phyloP scores from a whole-genome alignment of 1,140 invertebrate species.

The Plutomurus gul region DNA sequence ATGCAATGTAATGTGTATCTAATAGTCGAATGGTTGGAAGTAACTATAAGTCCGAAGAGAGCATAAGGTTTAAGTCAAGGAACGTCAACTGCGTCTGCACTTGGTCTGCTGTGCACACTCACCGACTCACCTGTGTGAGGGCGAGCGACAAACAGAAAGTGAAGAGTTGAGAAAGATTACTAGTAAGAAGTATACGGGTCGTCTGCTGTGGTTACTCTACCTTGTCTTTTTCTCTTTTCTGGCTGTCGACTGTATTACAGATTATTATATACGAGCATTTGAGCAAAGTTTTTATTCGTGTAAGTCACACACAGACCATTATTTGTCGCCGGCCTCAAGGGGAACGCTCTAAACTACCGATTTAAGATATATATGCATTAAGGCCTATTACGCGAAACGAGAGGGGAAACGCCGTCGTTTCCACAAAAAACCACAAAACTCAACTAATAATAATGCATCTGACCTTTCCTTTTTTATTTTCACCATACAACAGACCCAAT shows the following conservation, averaged over 20 bases:
- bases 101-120: too few species aligned
- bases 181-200: too few species aligned
- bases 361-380: slow-evolving; percentile 37
- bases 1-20: too few species aligned
- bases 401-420: slow-evolving; percentile 16
- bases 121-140: too few species aligned
- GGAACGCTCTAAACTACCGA: slow-evolving; percentile 37
- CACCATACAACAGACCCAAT: slow-evolving; percentile 4
- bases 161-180: not conserved
- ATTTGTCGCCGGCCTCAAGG: slow-evolving; percentile 43
- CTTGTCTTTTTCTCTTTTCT: not conserved
- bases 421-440: slow-evolving; percentile 34
- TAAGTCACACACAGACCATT: slow-evolving; percentile 40
- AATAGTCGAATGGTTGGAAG: too few species aligned
- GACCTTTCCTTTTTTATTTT: slow-evolving; percentile 31
- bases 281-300: slow-evolving; percentile 28
- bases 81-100: too few species aligned
- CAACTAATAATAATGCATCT: slow-evolving; percentile 35
- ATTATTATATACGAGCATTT: slow-evolving; percentile 10
- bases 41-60: too few species aligned
- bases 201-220: not conserved
- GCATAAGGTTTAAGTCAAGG: too few species aligned
- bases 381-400: slow-evolving; percentile 20
- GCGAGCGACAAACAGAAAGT: too few species aligned
- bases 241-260: not conserved